Conservation (phyloP, 2,797 vertebrate genomes). For the Huso huso region DNA sequence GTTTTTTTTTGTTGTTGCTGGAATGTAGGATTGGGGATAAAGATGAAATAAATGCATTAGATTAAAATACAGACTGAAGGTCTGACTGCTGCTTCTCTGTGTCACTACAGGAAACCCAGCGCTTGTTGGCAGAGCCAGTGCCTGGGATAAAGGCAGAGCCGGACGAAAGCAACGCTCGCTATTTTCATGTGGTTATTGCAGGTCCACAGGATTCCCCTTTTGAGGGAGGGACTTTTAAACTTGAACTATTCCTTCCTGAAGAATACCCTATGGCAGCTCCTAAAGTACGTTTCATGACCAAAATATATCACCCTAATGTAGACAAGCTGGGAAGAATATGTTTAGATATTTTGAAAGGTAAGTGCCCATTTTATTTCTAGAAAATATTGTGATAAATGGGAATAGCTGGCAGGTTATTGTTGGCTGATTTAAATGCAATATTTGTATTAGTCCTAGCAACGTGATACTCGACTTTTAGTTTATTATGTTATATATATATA, state of each 20-base stretch:
- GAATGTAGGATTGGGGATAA: too few species aligned
- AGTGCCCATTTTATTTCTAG: slow-evolving; percentile 31
- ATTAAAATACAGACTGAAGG: background rate
- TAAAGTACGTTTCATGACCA: slow-evolving; percentile 99
- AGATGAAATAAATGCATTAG: background rate
- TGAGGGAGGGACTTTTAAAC: slow-evolving; percentile 99
- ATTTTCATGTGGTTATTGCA: slow-evolving; percentile 97
- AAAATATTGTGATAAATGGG: too few species aligned
- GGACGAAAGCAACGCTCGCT: slow-evolving; percentile 93
- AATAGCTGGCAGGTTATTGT: too few species aligned
- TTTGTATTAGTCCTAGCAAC: too few species aligned
- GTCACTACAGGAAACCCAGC: slow-evolving; percentile 84
- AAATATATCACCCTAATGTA: slow-evolving; percentile 99
- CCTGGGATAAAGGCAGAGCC: slow-evolving; percentile 94
- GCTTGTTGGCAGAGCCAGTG: slow-evolving; percentile 93
- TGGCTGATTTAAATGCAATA: too few species aligned
- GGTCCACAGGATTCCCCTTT: slow-evolving; percentile 97
- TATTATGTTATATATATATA: too few species aligned
- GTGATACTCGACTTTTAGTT: too few species aligned
- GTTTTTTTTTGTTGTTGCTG: slow-evolving; percentile 6
- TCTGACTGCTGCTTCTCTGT: background rate
- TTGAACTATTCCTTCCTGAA: slow-evolving; percentile 99
- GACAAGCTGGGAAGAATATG: slow-evolving; percentile 99
- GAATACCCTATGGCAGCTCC: slow-evolving; percentile 99
- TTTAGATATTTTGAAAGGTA: slow-evolving; percentile 99